Evolutionary conservation across 23 tunicate genomes (phyloP).

Genomic region (Ascidia mentula): DNA sequence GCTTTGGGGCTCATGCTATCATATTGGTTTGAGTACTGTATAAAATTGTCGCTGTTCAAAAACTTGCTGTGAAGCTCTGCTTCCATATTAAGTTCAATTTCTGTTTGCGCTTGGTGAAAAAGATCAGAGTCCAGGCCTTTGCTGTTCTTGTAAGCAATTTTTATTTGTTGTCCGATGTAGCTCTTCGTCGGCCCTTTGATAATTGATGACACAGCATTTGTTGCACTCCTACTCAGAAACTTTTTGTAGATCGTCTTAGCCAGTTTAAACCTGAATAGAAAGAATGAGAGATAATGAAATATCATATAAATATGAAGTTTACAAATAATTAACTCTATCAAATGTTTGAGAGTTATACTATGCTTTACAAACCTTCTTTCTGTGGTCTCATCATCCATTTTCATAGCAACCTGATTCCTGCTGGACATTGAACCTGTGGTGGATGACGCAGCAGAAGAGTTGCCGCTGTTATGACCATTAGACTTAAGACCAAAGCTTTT

Average conservation of each 20-base stretch:
- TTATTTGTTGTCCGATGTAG: slow-evolving; percentile 64
- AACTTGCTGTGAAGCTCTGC: slow-evolving; percentile 44
- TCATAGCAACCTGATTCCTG: not conserved
- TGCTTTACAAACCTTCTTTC: slow-evolving; percentile 25
- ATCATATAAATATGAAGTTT: no score
- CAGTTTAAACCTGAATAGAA: slow-evolving; percentile 42
- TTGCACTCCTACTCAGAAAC: slow-evolving; percentile 25
- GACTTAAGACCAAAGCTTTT: slow-evolving; percentile 65
- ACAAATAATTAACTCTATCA: no score
- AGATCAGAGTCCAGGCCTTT: slow-evolving; percentile 47
- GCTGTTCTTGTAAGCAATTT: slow-evolving; percentile 27
- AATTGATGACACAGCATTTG: slow-evolving; percentile 20
- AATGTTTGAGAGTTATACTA: no score
- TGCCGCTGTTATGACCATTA: slow-evolving; percentile 36
- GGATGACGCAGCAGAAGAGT: slow-evolving; percentile 91
- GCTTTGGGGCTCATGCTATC: slow-evolving; percentile 40
- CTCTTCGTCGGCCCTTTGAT: slow-evolving; percentile 63
- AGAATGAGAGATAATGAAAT: not conserved
- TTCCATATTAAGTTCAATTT: slow-evolving; percentile 80
- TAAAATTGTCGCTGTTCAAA: slow-evolving; percentile 60
- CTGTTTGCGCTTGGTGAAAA: slow-evolving; percentile 78
- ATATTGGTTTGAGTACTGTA: slow-evolving; percentile 42
- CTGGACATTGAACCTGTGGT: slow-evolving; percentile 71
- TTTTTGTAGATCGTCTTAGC: slow-evolving; percentile 67
- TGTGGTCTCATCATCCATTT: slow-evolving; percentile 37